These are phyloP conservation scores for Xiphophorus birchmanni DNA, from an alignment of 2,797 vertebrate genomes.

Conservation along the genomic window DNA sequence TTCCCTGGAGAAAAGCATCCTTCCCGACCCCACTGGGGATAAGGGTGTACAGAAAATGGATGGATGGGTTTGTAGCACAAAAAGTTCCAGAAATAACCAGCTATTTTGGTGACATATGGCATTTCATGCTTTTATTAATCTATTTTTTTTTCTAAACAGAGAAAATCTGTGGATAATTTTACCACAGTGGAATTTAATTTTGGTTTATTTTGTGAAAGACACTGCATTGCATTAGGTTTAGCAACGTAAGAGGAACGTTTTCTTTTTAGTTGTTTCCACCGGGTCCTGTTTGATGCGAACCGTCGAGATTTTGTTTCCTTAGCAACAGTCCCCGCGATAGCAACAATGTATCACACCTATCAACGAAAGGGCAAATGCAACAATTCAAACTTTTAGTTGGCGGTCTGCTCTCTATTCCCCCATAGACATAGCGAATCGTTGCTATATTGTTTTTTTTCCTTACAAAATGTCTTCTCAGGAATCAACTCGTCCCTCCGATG, in stretches of 20 bases:
- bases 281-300: slow-evolving; percentile 44
- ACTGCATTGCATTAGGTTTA: no score
- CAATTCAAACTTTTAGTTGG: background rate
- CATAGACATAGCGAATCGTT: slow-evolving; percentile 4
- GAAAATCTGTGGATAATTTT: background rate
- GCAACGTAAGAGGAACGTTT: background rate
- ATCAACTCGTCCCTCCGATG: slow-evolving; percentile 72
- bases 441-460: background rate
- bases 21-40: no score
- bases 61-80: background rate
- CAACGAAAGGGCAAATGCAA: background rate
- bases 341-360: background rate
- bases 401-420: background rate
- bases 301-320: slow-evolving; percentile 66
- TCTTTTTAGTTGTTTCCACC: slow-evolving; percentile 55
- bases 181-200: background rate
- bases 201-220: background rate
- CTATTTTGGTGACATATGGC: background rate
- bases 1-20: no score
- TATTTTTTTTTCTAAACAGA: background rate
- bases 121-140: background rate
- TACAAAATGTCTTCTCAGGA: slow-evolving; percentile 63
- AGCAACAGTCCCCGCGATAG: slow-evolving; percentile 64
- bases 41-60: no score
- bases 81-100: background rate